Evolutionary conservation across 2,113 vertebrate species (phyloP).

Genomic region (Kryptolebias marmoratus): DNA sequence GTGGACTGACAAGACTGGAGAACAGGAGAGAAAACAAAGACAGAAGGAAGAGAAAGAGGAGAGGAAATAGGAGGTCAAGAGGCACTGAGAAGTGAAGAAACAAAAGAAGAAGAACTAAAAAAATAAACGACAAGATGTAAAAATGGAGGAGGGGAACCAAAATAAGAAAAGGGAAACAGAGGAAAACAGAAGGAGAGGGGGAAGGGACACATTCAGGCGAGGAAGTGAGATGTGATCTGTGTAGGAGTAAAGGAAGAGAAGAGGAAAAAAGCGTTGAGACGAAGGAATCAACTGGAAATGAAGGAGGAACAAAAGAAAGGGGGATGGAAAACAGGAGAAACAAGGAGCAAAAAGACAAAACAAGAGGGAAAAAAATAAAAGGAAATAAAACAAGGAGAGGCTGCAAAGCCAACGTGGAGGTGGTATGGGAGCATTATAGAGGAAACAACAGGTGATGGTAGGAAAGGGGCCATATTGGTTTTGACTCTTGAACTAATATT

Average conservation of each 20-base stretch:
- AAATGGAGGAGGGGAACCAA: background rate
- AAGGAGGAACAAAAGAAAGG: background rate
- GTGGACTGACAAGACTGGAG: constrained; percentile 10
- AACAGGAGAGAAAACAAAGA: background rate
- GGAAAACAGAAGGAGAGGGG: background rate
- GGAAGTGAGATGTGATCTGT: background rate
- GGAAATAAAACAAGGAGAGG: too few relatives aligned
- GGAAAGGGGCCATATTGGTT: too few relatives aligned
- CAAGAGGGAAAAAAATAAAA: too few relatives aligned
- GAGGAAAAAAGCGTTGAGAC: background rate
- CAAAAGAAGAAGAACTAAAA: background rate
- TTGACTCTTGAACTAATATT: too few relatives aligned
- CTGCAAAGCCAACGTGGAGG: too few relatives aligned
- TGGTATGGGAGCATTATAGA: too few relatives aligned
- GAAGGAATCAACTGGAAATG: background rate
- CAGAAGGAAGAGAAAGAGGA: background rate
- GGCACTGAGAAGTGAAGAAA: background rate
- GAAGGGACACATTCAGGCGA: background rate
- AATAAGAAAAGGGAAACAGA: background rate
- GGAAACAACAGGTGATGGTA: too few relatives aligned
- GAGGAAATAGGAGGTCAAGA: background rate
- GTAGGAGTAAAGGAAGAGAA: background rate
- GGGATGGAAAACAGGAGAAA: background rate
- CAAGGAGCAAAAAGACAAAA: background rate
- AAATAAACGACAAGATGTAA: background rate